Percentiles rank a stretch among this genome's conserved stretches.
Conservation (phyloP, 2,888 invertebrate species). For the Phyllotreta striolata region DNA sequence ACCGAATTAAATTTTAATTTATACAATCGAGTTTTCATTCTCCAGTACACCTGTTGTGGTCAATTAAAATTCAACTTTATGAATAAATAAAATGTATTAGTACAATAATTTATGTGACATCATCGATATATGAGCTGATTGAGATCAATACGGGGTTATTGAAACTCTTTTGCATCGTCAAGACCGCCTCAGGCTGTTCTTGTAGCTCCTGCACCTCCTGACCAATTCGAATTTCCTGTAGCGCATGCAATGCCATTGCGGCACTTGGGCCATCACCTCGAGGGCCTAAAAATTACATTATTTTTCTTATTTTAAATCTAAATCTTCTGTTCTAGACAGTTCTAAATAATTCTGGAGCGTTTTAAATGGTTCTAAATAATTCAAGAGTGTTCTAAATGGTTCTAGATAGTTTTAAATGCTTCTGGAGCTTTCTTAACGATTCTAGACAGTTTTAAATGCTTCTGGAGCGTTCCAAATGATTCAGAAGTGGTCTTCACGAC, state of each 20-base stretch:
- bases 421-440: too few species aligned
- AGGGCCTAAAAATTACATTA: constrained; percentile 68
- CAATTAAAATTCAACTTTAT: not conserved
- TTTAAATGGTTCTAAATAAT: too few species aligned
- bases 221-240: constrained; percentile 82
- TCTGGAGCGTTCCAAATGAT: too few species aligned
- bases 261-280: constrained; percentile 78
- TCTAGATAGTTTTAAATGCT: too few species aligned
- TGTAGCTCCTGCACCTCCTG: constrained; percentile 79
- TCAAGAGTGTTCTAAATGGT: too few species aligned
- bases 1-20: constrained; percentile 42
- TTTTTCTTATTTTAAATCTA: too few species aligned
- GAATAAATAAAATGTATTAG: not conserved
- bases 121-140: constrained; percentile 5
- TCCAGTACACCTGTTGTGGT: not conserved
- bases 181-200: constrained; percentile 60
- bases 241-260: constrained; percentile 85
- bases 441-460: too few species aligned
- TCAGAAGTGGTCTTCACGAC: too few species aligned
- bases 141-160: constrained; percentile 21
- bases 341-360: too few species aligned
- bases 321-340: too few species aligned
- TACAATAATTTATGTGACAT: not conserved
- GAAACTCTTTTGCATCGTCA: constrained; percentile 20
- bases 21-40: constrained; percentile 13